Conservation (phyloP, 2,113 vertebrate genomes). For the Zonotrichia leucophrys region DNA sequence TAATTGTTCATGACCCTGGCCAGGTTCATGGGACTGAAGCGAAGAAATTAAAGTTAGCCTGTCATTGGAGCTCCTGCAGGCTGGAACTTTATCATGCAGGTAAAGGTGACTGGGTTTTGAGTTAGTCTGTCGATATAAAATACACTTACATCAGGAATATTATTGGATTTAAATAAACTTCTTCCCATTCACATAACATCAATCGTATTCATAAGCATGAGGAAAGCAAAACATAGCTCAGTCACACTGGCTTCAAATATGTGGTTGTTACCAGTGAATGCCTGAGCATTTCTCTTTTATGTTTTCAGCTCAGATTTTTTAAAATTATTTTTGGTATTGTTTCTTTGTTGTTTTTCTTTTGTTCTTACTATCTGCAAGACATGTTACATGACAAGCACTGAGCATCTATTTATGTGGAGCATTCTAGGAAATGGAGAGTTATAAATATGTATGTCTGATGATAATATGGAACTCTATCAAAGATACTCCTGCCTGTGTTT, state of each 20-base stretch:
- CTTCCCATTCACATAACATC: background rate
- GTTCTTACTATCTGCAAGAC: constrained; percentile 33
- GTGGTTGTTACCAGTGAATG: background rate
- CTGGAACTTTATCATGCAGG: background rate
- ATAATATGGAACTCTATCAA: background rate
- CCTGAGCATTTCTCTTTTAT: background rate
- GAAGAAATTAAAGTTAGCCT: background rate
- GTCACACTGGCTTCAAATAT: background rate
- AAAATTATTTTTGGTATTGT: background rate
- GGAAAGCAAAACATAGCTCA: background rate
- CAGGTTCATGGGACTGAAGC: background rate
- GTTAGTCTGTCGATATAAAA: background rate
- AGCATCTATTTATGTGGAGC: constrained; percentile 26
- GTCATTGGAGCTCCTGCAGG: background rate
- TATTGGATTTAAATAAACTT: background rate
- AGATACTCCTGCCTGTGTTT: background rate
- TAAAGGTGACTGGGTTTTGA: background rate
- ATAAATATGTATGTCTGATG: constrained; percentile 58
- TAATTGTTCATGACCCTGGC: background rate
- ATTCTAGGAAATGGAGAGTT: constrained; percentile 33
- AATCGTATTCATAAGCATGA: background rate
- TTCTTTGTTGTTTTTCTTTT: constrained; percentile 50
- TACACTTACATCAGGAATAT: background rate
- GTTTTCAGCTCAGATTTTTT: background rate
- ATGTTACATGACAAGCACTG: constrained; percentile 46